Conservation (phyloP, 2,113 vertebrate genomes). For the Colaptes auratus region DNA sequence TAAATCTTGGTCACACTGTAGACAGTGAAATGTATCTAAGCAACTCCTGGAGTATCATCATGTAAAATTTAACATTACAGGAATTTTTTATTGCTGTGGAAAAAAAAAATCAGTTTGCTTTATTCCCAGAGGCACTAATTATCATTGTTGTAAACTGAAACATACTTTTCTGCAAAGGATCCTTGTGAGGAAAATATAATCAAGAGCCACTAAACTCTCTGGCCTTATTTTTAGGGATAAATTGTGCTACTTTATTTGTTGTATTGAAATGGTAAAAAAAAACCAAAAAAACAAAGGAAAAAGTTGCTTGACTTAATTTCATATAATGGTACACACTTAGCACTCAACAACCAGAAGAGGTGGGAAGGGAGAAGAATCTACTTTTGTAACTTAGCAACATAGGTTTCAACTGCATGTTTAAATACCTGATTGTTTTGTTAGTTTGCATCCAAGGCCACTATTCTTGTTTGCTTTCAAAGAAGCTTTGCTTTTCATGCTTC, state of each 20-base stretch:
- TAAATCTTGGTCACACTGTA: background rate
- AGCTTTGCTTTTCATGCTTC: background rate
- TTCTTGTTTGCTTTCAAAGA: background rate
- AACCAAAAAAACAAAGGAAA: background rate
- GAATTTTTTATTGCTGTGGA: constrained; percentile 26
- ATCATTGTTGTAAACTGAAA: constrained; percentile 39
- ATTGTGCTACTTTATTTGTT: background rate
- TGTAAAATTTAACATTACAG: constrained; percentile 12
- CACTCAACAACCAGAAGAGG: background rate
- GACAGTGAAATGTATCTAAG: background rate
- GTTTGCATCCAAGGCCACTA: background rate
- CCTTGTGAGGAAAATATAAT: constrained; percentile 17
- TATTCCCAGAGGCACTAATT: constrained; percentile 51
- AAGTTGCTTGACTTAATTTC: background rate
- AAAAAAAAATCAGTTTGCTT: constrained; percentile 45
- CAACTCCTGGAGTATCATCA: background rate
- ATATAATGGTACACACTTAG: background rate
- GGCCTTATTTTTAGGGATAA: constrained; percentile 20
- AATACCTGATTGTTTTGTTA: background rate
- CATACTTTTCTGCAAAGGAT: background rate
- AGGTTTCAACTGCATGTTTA: background rate
- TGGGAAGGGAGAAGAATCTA: background rate
- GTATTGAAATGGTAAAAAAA: background rate
- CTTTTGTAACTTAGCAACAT: background rate
- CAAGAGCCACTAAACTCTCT: constrained; percentile 13